Evolutionary conservation across 64 coral and sea anemone genomes (phyloP).

Genomic region (Platygyra sinensis): DNA sequence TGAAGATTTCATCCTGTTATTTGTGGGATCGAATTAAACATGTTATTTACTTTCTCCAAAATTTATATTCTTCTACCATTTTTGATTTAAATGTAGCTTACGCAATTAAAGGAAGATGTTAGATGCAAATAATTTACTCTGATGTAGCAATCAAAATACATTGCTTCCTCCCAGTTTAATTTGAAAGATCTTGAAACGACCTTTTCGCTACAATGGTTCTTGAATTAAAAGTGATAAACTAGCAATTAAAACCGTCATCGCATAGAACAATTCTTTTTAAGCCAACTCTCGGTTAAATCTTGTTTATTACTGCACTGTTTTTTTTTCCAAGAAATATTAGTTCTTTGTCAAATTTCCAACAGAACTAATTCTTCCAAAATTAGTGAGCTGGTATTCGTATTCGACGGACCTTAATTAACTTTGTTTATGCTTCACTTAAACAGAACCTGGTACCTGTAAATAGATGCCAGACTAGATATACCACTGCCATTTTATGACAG

Average conservation of each 20-base stretch:
- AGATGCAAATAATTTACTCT: neutral
- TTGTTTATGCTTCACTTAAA: constrained; percentile 27
- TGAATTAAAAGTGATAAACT: no score
- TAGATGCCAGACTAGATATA: neutral
- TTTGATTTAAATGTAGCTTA: neutral
- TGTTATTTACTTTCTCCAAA: no score
- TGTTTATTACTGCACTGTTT: neutral
- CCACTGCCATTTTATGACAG: neutral
- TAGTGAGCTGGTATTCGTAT: constrained; percentile 5
- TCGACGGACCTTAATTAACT: neutral
- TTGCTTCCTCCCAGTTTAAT: neutral
- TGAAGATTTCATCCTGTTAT: no score
- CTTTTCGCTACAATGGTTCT: no score
- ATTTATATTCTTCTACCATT: neutral
- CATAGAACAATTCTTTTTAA: no score
- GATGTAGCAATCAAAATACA: neutral
- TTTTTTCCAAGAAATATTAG: no score
- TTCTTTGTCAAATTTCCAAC: neutral
- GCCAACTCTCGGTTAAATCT: no score
- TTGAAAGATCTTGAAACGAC: neutral
- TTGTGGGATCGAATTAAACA: no score
- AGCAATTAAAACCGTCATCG: no score
- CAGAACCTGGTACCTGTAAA: neutral
- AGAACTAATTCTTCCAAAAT: neutral
- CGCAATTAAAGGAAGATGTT: neutral